Evolutionary conservation across 64 coral and sea anemone genomes (phyloP), one percentile per base, ranked within the genome.

Genomic region (Montipora efflorescens): DNA sequence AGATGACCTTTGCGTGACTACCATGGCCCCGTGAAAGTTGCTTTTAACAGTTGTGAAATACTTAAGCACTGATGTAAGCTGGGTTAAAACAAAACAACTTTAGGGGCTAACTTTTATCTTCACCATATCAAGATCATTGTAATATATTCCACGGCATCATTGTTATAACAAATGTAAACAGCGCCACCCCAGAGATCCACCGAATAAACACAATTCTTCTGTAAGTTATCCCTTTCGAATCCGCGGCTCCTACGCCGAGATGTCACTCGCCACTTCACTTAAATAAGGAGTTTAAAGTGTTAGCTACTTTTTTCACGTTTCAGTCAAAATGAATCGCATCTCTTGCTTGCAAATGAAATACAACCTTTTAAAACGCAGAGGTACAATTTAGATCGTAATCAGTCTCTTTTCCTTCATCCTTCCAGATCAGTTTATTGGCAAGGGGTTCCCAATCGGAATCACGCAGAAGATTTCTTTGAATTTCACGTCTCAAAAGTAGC

Each of bases 311-410:
- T 13, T 45, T 70, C n/a, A 64, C 61, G 61, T 64, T 64, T 64
- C 11, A 57, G 7, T 8, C 11, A 6, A 57, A 57, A 6, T 16
- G 11, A 7, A 61, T 18, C 13, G 5, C 80, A 21, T 13, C 64
- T 82, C 57, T 64, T 59, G 46, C 3, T 78, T 78, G 68, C 20
- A 71, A 79, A 79, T n/a, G 77, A 49, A 50, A 51, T 43, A 52
- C 48, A 25, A 64, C 5, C 36, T 25, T 21, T n/a, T 22, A 25
- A 81, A 59, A 52, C 53, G 53, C 8, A 49, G 52, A 55, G 52
- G 78, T 59, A 12, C 19, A 25, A 20, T 80, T 25, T 58, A 59
- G 50, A 80, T 8, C 52, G 19, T 55, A 80, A 80, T 21, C 77
- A 82, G 36, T 11, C 8, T 21, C 13, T 3, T 23, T 43, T 43